Base-by-base conservation (phyloP, 2,797 vertebrate species). In the Philypnodon macrostomus region DNA sequence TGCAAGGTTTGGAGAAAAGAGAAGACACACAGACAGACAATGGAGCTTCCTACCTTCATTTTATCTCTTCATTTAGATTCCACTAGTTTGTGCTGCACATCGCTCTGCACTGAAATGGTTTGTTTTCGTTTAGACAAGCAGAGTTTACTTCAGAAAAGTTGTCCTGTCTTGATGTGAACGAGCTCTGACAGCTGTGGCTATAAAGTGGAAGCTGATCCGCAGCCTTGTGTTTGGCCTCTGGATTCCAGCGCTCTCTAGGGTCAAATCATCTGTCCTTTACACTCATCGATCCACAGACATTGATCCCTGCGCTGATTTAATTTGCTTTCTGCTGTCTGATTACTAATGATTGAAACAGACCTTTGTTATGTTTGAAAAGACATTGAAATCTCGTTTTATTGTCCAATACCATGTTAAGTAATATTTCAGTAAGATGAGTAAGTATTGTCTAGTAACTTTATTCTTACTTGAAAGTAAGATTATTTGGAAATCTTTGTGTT, bases 191-290 rank as follows among this genome's bases (percentile, higher is more conserved):
- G 74, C 73, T 76, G 64, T 67, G 76, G 65, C 67, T 70, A 73
- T 68, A 73, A 72, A 79, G 77, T 74, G 76, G 80, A 90, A 85
- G 82, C 73, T 65, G 79, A 88, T 84, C 79, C 12, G 46, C 58
- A 53, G 67, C 48, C 57, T 67, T 75, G 54, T 67, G 70, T 70
- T 61, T 51, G 69, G 76, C 73, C 70, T 74, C 67, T 80, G 73
- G 79, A 84, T 86, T 81, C 83, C 78, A 67, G 54, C 32, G 64
- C 59, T 81, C 83, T 81, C 77, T 30, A 48, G 70, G 75, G 75
- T 64, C 77, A 75, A 84, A 87, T 85, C 80, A 71, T 58, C 75
- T 79, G 83, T 87, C 84, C 79, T 80, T 83, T 85, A 74, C 74
- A 76, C 76, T 39, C 32, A 89, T 90, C 56, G 79, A 88, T 87